Conservation (phyloP, 1,140 invertebrate species). For the Frieseomelitta varia region DNA sequence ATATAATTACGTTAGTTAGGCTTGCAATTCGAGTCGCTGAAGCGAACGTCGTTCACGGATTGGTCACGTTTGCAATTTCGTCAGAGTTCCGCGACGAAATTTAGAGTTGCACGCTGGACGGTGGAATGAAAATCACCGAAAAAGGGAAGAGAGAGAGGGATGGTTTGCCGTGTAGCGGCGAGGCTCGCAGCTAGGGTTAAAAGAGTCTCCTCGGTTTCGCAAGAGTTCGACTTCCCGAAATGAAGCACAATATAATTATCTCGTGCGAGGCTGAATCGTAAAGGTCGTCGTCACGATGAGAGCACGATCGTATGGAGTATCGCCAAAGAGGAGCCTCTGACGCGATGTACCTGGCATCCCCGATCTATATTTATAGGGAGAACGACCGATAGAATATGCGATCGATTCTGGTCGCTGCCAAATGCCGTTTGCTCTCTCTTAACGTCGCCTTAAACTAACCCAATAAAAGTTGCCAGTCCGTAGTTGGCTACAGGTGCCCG, state of each 20-base stretch:
- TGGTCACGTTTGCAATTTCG: not conserved
- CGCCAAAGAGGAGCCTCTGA: constrained; percentile 70
- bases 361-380: constrained; percentile 78
- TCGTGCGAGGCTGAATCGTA: constrained; percentile 34
- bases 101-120: no score
- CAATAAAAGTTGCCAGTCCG: constrained; percentile 48
- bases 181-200: not conserved
- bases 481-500: constrained; percentile 22
- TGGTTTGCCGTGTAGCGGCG: not conserved
- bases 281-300: constrained; percentile 54
- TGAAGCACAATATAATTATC: constrained; percentile 52
- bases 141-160: not conserved
- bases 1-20: not conserved
- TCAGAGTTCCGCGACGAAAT: not conserved
- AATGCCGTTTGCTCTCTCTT: constrained; percentile 62
- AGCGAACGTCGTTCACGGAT: not conserved
- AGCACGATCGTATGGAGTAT: constrained; percentile 68
- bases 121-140: not conserved
- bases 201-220: constrained; percentile 37
- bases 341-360: constrained; percentile 66
- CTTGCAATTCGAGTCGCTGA: not conserved
- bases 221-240: constrained; percentile 39
- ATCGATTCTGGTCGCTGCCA: constrained; percentile 76
- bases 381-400: constrained; percentile 79
- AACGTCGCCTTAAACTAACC: constrained; percentile 50